Percentiles rank a stretch among this genome's conserved stretches.
Conservation (phyloP, 2,888 invertebrate genomes). For the Megastigmus dorsalis region DNA sequence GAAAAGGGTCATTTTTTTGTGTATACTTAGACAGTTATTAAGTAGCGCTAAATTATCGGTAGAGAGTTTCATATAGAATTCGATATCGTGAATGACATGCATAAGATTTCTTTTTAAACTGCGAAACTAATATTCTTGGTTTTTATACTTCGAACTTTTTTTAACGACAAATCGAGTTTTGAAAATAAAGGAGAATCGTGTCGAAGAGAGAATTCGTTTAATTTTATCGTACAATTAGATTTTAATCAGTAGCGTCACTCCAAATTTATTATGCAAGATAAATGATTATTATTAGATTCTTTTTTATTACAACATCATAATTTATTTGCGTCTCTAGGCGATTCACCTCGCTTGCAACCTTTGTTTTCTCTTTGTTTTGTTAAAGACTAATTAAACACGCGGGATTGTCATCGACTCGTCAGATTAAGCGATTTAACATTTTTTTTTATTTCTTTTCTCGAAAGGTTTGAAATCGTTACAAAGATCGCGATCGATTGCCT, state of each 20-base stretch:
- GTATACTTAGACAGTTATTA: constrained; percentile 27
- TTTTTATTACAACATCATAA: background rate
- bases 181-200: background rate
- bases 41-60: constrained; percentile 24
- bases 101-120: too few relatives aligned
- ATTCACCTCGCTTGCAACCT: background rate
- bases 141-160: background rate
- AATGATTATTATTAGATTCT: background rate
- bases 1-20: constrained; percentile 35
- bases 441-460: constrained; percentile 4
- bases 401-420: constrained; percentile 50
- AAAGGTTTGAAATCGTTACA: constrained; percentile 17
- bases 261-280: background rate
- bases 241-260: background rate
- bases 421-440: background rate
- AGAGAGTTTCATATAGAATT: constrained; percentile 23
- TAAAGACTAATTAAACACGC: constrained; percentile 21
- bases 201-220: background rate
- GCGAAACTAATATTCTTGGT: background rate
- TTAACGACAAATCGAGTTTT: background rate
- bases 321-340: background rate
- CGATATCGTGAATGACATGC: constrained; percentile 15
- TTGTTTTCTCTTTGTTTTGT: background rate
- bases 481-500: constrained; percentile 8
- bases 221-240: background rate